These are phyloP conservation scores for Heliconius charithonia DNA, from an alignment of 2,888 invertebrate species.

Conservation along the genomic window DNA sequence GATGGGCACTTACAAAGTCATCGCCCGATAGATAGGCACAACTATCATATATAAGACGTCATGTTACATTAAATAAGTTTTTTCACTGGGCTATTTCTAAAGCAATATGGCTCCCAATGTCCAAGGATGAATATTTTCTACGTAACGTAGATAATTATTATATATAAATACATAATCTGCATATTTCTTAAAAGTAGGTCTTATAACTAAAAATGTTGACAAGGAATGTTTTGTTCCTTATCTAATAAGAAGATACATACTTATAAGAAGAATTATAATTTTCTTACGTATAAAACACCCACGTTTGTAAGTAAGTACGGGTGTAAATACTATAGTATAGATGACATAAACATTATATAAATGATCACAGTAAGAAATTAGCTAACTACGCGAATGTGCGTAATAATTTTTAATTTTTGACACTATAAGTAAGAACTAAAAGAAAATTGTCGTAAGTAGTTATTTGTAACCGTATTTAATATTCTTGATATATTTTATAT, in stretches of 20 bases:
- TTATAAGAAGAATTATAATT: conserved; percentile 42
- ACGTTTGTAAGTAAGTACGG: conserved; percentile 36
- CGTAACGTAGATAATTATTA: conserved; percentile 10
- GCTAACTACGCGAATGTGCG: conserved; percentile 82
- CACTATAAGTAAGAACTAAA: conserved; percentile 49
- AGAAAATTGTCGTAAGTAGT: conserved; percentile 32
- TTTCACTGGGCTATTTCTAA: conserved; percentile 19
- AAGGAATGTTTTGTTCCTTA: conserved; percentile 40
- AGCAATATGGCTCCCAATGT: conserved; percentile 20
- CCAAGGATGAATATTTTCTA: conserved; percentile 13
- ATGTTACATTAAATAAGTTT: conserved; percentile 4
- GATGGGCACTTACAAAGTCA: not conserved
- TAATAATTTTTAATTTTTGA: conserved; percentile 69
- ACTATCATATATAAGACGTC: not conserved
- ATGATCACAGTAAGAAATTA: conserved; percentile 80
- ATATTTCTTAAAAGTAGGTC: conserved; percentile 41
- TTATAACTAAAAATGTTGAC: conserved; percentile 42
- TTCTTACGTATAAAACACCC: conserved; percentile 40
- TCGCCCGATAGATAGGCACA: not conserved
- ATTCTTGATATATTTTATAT: conserved; percentile 11
- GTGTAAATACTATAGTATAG: conserved; percentile 47
- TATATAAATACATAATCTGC: conserved; percentile 25
- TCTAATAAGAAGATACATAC: conserved; percentile 29
- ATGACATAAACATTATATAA: conserved; percentile 65
- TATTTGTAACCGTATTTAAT: conserved; percentile 15